Evolutionary conservation across 2,113 vertebrate species (phyloP), one percentile per base, ranked within the genome.

Genomic region (Indicator indicator): DNA sequence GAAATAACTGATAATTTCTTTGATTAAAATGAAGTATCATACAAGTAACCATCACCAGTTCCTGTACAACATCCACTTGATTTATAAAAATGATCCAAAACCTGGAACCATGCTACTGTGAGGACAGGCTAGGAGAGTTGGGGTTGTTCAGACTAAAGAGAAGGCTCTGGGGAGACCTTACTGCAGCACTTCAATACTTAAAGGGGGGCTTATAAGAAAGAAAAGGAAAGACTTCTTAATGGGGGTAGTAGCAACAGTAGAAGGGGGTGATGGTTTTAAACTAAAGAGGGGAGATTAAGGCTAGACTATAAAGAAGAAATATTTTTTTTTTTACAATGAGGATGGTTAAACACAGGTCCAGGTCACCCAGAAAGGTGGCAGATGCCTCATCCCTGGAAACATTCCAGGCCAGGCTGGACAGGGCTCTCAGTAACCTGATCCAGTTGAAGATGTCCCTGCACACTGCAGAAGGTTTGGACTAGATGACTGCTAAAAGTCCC

Each of bases 241-340:
- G 40, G 16, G 11, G 21, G 9, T 2, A 1, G 20, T 4, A 42
- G 12, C 2, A 3, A 42, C 0, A 70, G 12, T 19, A 78, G 40
- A 44, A 56, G 13, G 19, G 19, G 32, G 20, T 27, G 36, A 36
- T 6, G 4, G 32, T 33, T 86, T 67, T 63, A 78, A 56, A 54
- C 38, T 55, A 8, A 80, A 46, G 17, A 52, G 23, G 8, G 12
- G 10, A 38, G 48, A 46, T 54, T 54, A 20, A 59, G 28, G 19
- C 20, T 46, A 52, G 14, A n/a, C 15, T 14, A 26, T 1, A 73
- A 56, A 67, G 11, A 70, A 63, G 17, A 50, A 11, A 5, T 18
- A 6, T 44, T 44, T 16, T 44, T 44, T 16, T 64, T 20, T 76
- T 67, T 46, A 76, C 2, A 1, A 2, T 32, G 14, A 33, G 9